Conservation (phyloP, 2,888 invertebrate genomes). For the Pyrrhia umbra region DNA sequence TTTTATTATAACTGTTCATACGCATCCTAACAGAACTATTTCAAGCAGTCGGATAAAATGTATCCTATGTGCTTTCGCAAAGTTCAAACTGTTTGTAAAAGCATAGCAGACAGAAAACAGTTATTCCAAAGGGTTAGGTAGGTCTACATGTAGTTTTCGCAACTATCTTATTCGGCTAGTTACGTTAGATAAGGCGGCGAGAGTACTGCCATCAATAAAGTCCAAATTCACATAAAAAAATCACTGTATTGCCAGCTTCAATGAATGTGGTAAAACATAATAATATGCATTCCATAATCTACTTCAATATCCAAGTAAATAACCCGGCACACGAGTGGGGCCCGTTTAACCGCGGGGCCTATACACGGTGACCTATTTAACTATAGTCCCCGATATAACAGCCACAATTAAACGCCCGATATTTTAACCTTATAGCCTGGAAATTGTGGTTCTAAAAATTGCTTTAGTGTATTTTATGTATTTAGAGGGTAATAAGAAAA, state of each 20-base stretch:
- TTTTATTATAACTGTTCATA: no score
- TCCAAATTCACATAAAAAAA: background rate
- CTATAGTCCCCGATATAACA: conserved; percentile 29
- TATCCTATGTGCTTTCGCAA: no score
- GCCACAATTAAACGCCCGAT: conserved; percentile 37
- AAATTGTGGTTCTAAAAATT: conserved; percentile 41
- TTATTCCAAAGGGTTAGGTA: no score
- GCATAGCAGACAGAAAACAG: no score
- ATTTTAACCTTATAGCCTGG: conserved; percentile 35
- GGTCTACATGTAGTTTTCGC: no score
- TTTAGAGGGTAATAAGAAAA: background rate
- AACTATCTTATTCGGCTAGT: background rate
- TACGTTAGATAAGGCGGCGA: no score
- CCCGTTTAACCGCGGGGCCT: conserved; percentile 30
- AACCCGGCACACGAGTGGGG: conserved; percentile 21
- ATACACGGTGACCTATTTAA: conserved; percentile 51
- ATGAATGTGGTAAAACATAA: background rate
- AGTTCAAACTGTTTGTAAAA: no score
- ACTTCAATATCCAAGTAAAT: conserved; percentile 28
- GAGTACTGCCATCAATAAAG: background rate
- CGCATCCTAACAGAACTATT: no score
- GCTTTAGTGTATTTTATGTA: background rate
- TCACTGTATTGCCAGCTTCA: background rate
- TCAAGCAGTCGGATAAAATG: no score
- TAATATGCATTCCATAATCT: conserved; percentile 7